Base-by-base conservation (phyloP, 2,888 invertebrate species). In the Sesia bembeciformis region DNA sequence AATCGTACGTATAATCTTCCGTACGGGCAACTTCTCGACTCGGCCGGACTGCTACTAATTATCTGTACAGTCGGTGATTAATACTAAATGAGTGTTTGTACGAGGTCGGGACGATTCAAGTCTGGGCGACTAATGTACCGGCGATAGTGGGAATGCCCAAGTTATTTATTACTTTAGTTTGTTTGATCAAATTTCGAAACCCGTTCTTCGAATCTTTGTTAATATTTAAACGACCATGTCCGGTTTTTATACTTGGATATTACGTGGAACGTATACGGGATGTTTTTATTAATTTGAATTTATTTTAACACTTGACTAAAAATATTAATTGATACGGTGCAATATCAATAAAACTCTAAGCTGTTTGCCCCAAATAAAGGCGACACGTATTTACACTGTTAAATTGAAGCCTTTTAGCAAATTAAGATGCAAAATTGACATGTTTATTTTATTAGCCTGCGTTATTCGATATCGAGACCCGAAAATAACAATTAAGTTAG, bases 111-210 rank as follows among this genome's bases (percentile, higher is more conserved):
- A 40, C 41, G 42, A 41, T 52, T n/a, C 52, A 55, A 49, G 67
- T 70, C 64, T 60, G 52, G 56, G 62, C 62, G 58, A 7, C 50
- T 50, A 63, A 63, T 61, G 59, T 62, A 58, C 58, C 61, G 65
- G 68, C 67, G 70, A 72, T 68, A 67, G 58, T 65, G 72, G 74
- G 78, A 78, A 77, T 79, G 75, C 66, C 61, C 68, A 62, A 65
- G 70, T 72, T 76, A 72, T 72, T 73, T 74, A 74, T 72, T 66
- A 61, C 55, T 64, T 58, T 64, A 67, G 55, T 55, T 64, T 64
- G 55, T 55, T 64, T 64, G 64, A 62, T 66, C 62, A 58, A 64
- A 6, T 66, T 70, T 66, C 60, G 58, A 68, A 68, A 66, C 67
- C 59, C 55, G 66, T 66, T 58, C 52, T 23, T 52, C 4, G 4